Conservation (phyloP, 37 sponge, comb jelly and placozoan species). For the Haliclona indistincta region DNA sequence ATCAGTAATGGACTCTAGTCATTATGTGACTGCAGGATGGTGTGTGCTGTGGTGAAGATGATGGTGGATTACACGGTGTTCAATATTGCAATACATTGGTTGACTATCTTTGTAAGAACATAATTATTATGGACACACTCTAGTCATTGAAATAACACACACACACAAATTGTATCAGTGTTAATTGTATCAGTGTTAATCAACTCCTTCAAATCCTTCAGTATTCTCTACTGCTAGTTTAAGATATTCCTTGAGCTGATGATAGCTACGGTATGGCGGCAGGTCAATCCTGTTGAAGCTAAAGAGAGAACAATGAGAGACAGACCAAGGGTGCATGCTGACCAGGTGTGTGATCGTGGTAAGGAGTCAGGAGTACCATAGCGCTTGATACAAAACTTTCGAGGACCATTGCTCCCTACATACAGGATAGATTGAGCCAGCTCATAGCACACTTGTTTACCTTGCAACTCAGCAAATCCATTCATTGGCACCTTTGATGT, state of each 20-base stretch:
- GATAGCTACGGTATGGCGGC: conserved; percentile 82
- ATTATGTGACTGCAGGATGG: no score
- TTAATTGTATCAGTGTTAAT: conserved; percentile 10
- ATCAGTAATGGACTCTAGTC: no score
- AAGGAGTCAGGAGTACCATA: conserved; percentile 73
- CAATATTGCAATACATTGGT: no score
- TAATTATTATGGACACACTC: no score
- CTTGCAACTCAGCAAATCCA: conserved; percentile 97
- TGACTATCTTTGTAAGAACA: no score
- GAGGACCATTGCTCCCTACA: conserved; percentile 93
- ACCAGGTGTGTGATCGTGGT: conserved; percentile 98
- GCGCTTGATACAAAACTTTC: conserved; percentile 88
- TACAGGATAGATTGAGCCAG: background rate
- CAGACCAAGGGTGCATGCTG: conserved; percentile 1
- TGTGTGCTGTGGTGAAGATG: no score
- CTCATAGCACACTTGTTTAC: conserved; percentile 19
- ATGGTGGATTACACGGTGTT: no score
- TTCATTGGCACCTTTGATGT: conserved; percentile 99
- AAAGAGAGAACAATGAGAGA: background rate
- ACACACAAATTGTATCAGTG: background rate
- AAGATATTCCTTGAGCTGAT: conserved; percentile 76
- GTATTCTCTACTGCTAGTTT: conserved; percentile 85
- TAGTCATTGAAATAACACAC: no score
- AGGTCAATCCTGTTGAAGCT: conserved; percentile 91
- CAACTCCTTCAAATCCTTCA: conserved; percentile 83